phyloP scores from a whole-genome alignment of 2,797 vertebrate genomes.

The Gephyroberyx darwinii region DNA sequence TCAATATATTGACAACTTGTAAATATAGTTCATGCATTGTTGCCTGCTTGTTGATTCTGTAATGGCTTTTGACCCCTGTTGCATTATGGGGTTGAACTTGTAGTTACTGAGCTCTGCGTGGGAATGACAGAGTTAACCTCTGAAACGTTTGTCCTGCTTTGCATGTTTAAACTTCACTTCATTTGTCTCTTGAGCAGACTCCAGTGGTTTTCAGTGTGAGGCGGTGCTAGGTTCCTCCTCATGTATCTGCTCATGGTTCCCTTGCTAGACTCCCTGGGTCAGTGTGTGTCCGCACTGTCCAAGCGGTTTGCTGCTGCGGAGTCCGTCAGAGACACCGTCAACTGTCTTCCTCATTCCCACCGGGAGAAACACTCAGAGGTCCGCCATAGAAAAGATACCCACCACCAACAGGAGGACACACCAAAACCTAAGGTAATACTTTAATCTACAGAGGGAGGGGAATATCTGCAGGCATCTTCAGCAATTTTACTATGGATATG shows the following conservation, averaged over 20 bases:
- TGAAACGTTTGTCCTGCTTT: conserved; percentile 63
- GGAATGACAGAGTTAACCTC: conserved; percentile 52
- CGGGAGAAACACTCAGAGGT: conserved; percentile 80
- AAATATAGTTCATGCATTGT: not conserved
- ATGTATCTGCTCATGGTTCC: conserved; percentile 60
- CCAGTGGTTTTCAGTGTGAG: conserved; percentile 5
- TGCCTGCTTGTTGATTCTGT: not conserved
- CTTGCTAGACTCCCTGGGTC: conserved; percentile 79
- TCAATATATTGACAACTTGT: not conserved
- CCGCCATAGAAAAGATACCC: conserved; percentile 80
- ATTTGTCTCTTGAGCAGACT: conserved; percentile 21
- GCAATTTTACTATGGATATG: not conserved
- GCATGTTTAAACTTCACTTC: conserved; percentile 51
- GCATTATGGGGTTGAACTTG: too few relatives aligned
- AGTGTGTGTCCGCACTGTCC: conserved; percentile 81
- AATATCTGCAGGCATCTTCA: not conserved
- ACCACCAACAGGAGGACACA: conserved; percentile 78
- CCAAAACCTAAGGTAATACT: conserved; percentile 70
- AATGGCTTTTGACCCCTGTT: too few relatives aligned
- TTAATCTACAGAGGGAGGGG: not conserved
- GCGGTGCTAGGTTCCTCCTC: conserved; percentile 19
- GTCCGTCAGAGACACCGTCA: conserved; percentile 75
- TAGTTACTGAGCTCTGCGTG: not conserved
- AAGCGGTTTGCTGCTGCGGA: conserved; percentile 80
- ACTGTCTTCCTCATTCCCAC: conserved; percentile 75